Evolutionary conservation across 2,797 vertebrate species (phyloP), one percentile per base, ranked within the genome.

Genomic region (Petrocephalus sullivani): DNA sequence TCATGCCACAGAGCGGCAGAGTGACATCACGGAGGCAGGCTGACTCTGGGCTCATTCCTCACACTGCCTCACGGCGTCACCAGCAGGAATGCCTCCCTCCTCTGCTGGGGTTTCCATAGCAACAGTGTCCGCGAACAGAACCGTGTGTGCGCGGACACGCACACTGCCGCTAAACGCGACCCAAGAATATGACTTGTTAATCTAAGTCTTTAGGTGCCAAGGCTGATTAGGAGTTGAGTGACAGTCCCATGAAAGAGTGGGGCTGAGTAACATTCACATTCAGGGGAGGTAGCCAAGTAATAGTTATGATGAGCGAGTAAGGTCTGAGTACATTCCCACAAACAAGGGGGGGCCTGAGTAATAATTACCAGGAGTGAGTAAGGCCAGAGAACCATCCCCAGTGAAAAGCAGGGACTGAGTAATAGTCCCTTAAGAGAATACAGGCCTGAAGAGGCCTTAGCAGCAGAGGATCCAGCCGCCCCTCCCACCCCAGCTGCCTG

Each of bases 61-160:
- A 46, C 71, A 4, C 37, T 37, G 19, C 71, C n/a, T 78, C 71
- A 78, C 71, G 7, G 16, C 16, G 16, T 78, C 37, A 51, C 81
- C 41, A 53, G 41, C 49, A 83, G 37, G 41, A 92, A 92, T 86
- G 92, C 93, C 93, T 93, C 93, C 92, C 91, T 89, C 90, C 91
- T 91, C 89, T 88, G 93, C 93, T 87, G 91, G 92, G 87, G 95
- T 96, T 95, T 93, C 95, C 94, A 95, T 95, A 93, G 95, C 94
- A 96, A 96, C 96, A 94, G 93, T 51, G 71, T 78, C 71, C 71
- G 3, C 14, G 71, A 46, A 78, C 6, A 46, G 41, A 78, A 46
- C 16, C 14, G 37, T 9, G 71, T n/a, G 37, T 83, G 41, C 1
- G 21, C 9, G 21, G 49, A 53, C 37, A 46, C n/a, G 23, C 46